phyloP scores from a whole-genome alignment of 2,888 invertebrate genomes.

The Agrochola litura region DNA sequence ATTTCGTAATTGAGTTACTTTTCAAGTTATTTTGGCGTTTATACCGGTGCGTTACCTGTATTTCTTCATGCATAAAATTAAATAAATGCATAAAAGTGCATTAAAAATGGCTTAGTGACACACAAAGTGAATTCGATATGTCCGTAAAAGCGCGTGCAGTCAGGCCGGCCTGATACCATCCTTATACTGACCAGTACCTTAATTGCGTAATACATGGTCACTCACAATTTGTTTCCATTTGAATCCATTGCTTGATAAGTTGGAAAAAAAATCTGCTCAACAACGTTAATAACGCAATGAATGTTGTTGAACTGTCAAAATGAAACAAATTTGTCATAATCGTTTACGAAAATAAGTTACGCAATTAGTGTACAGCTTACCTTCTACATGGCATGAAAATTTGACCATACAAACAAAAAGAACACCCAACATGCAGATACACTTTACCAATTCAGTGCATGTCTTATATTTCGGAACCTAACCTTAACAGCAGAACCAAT shows the following conservation, averaged over 20 bases:
- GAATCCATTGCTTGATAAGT: no score
- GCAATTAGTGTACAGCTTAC: no score
- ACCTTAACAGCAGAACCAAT: conserved; percentile 39
- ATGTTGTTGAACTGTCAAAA: no score
- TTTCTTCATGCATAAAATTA: not conserved
- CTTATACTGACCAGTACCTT: not conserved
- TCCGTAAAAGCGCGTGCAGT: not conserved
- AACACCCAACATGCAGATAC: not conserved
- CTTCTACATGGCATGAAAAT: not conserved
- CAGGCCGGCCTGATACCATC: not conserved
- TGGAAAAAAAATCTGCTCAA: no score
- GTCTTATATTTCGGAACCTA: conserved; percentile 3
- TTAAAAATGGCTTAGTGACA: not conserved
- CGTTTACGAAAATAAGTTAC: no score
- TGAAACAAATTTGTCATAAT: no score
- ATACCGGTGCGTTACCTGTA: not conserved
- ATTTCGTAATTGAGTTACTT: not conserved
- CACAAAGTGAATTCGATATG: not conserved
- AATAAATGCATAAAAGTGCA: no score
- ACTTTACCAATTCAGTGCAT: not conserved
- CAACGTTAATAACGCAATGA: no score
- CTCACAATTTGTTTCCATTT: no score
- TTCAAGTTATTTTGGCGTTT: not conserved
- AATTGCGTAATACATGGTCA: no score
- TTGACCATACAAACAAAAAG: not conserved